Base-by-base conservation (phyloP, 1,140 invertebrate species). In the Vanessa tameamea region DNA sequence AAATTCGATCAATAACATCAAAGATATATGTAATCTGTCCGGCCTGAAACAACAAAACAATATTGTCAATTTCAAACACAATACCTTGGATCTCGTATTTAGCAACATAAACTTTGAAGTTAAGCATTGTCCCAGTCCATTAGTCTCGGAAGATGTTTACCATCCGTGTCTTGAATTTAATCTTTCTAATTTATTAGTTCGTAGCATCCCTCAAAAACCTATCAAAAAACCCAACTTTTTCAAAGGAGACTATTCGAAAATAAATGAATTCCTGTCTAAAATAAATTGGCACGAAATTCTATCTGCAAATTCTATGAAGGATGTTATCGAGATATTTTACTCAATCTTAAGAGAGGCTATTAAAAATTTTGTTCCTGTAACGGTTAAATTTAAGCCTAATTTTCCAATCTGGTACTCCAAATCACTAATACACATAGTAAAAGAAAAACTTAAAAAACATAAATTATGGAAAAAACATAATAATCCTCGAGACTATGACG, bases 241-340 rank as follows among this genome's bases (percentile, higher is more conserved):
- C n/a, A 66, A 68, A 55, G 43, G 70, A 9, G 61, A 74, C 31
- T 77, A 77, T 71, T 1, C 12, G 4, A 68, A 68, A 55, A 71
- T 68, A 2, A 74, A 74, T 68, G 23, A 78, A n/a, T 68, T 26
- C 47, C 47, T 78, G 1, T 59, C 31, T 13, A 57, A 55, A 12
- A 71, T 50, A 43, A 47, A 74, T 47, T 78, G 76, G 72, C 7
- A 47, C 15, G 20, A 61, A 23, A 43, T 72, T 43, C n/a, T 76
- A 57, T n/a, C 4, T 50, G 73, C 67, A 43, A 47, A 69, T 51
- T 70, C 67, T 14, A 69, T 75, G 31, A 47, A 59, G 23, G 64
- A 37, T 51, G 55, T 70, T 53, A 55, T 55, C 14, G 51, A 68
- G 11, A 68, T 5, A 3, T 53, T 53, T 55, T 68, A 65, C 47